Evolutionary conservation across 1,140 invertebrate species (phyloP), one percentile per base, ranked within the genome.

Genomic region (Limonius californicus): DNA sequence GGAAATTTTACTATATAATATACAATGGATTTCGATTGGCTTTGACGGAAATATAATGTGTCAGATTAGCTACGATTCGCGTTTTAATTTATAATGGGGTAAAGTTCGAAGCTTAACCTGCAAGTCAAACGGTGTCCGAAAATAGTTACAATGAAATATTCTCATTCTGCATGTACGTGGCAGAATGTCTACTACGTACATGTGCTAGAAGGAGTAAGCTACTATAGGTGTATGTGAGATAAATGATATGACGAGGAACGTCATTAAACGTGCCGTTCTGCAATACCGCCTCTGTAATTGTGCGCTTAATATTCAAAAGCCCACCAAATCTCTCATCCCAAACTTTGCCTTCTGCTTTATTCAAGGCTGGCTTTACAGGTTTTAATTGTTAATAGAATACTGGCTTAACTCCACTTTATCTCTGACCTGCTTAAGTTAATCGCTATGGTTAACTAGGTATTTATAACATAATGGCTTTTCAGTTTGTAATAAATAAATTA

Each of bases 381-480:
- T 60, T 65, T 65, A 65, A 65, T 65, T 65, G 63, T 65, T 65
- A 65, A 64, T 64, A 64, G 62, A 65, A 65, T 61, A 65, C 16
- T 18, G 14, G 45, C 45, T 18, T 50, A 50, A 50, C 45, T 50
- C 9, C 16, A 19, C 20, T 18, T 50, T 50, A 50, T 50, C 45
- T 21, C 16, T 39, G 35, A 27, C 23, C 23, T 27, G 23, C 23
- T 27, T 27, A 27, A 27, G 23, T 27, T 27, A 27, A 27, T 27
- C 23, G 23, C 23, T 27, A 4, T 27, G 23, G 23, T 27, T 27
- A 27, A 27, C 23, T 27, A 27, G 23, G 23, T 27, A 27, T 27
- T 27, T 27, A 3, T 27, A 27, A 27, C 23, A 27, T 27, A 27
- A 27, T 27, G 23, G 23, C 23, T 27, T 27, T 9, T 9, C 23